Percentiles rank a stretch among this genome's conserved stretches.
phyloP scores from a whole-genome alignment of 2,888 invertebrate species.

The Falcaria lacertinaria region DNA sequence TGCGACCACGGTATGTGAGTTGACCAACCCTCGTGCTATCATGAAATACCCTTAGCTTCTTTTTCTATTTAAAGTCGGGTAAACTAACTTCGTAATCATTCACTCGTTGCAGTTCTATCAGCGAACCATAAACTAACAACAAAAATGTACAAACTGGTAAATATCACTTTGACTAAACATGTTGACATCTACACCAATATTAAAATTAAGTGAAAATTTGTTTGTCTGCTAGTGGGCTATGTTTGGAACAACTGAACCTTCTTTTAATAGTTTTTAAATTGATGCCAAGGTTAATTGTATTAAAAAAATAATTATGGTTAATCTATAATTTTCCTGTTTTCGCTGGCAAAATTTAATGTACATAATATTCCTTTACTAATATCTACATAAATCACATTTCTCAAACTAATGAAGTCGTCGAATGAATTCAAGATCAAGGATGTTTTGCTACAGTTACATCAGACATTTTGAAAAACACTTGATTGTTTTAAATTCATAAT shows the following conservation, averaged over 20 bases:
- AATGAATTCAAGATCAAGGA: background rate
- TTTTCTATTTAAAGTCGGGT: conserved; percentile 52
- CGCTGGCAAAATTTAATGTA: too few species aligned
- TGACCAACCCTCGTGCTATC: conserved; percentile 50
- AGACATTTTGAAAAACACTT: too few species aligned
- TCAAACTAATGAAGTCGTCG: background rate
- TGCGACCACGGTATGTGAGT: conserved; percentile 38
- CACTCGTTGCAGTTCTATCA: conserved; percentile 26
- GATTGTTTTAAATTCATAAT: background rate
- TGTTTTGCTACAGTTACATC: background rate
- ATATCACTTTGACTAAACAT: conserved; percentile 8
- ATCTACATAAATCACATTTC: background rate
- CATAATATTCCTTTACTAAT: too few species aligned
- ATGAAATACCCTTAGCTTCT: conserved; percentile 44
- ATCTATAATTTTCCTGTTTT: too few species aligned
- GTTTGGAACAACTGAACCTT: too few species aligned
- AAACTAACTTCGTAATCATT: conserved; percentile 38
- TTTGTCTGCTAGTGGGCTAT: too few species aligned
- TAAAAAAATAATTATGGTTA: too few species aligned
- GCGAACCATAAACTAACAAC: conserved; percentile 25
- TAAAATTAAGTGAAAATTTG: too few species aligned
- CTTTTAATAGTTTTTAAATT: too few species aligned
- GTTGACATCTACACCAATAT: too few species aligned
- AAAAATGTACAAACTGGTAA: conserved; percentile 76
- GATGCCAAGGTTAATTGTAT: too few species aligned